phyloP scores from a whole-genome alignment of 1,140 invertebrate genomes.

The Megathymus violae region DNA sequence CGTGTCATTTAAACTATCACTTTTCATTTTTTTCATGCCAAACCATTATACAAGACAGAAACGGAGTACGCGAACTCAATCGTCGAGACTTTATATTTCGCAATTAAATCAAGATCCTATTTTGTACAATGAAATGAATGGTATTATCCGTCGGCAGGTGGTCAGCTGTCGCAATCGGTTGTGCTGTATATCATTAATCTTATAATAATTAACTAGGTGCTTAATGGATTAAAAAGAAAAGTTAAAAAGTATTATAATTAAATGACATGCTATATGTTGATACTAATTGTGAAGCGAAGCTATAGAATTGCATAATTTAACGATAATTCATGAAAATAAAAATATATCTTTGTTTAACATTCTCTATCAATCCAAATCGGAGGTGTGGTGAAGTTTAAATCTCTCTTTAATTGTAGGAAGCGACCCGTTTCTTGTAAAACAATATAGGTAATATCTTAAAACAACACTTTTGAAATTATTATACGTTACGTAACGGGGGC shows the following conservation, averaged over 20 bases:
- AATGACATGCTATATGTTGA: background rate
- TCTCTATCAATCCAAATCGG: too few species aligned
- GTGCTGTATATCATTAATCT: conserved; percentile 37
- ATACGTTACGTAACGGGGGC: too few species aligned
- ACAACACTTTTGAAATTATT: too few species aligned
- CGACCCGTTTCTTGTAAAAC: too few species aligned
- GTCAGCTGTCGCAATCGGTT: conserved; percentile 31
- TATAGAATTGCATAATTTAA: background rate
- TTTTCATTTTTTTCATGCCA: too few species aligned
- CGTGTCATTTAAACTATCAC: too few species aligned
- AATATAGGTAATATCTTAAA: too few species aligned
- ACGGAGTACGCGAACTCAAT: too few species aligned
- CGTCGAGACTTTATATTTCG: too few species aligned
- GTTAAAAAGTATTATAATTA: conserved; percentile 22
- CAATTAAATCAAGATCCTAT: background rate
- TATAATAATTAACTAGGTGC: conserved; percentile 20
- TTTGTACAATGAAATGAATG: background rate
- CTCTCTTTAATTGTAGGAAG: too few species aligned
- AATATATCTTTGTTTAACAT: background rate
- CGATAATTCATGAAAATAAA: background rate
- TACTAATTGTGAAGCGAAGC: background rate
- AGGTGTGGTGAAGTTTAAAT: too few species aligned
- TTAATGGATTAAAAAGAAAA: conserved; percentile 6
- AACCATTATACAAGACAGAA: too few species aligned
- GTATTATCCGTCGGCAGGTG: conserved; percentile 36